Evolutionary conservation across 2,113 vertebrate species (phyloP), one percentile per base, ranked within the genome.

Genomic region (Nerophis ophidion): DNA sequence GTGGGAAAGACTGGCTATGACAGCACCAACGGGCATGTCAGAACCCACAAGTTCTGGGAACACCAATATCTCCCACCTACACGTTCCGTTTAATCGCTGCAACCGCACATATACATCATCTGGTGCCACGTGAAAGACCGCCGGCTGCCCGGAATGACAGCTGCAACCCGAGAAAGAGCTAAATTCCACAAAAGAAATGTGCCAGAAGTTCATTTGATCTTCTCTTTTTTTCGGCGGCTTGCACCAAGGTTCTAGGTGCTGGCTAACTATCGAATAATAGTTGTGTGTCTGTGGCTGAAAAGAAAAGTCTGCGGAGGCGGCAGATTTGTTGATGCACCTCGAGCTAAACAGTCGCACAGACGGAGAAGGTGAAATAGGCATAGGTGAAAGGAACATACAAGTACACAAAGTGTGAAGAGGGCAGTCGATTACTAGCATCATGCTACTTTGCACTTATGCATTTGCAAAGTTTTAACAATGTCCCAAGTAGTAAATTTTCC

Each of bases 221-320:
- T 10, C 13, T 5, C 0, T 38, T 64, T 57, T 26, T 33, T 49
- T 26, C 26, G 26, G 61, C 47, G 70, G 47, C 56, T 84, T 55
- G 58, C 81, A 75, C 69, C 2, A 26, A 76, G 61, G 76, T 81
- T 77, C 72, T 74, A 15, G 14, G 55, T 53, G 62, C 53, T 57
- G 35, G 13, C 35, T 57, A 52, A 62, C 62, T 60, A 55, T 52
- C 57, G 9, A 72, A 75, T 67, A 86, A 85, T 74, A 74, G 72
- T 79, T 77, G 70, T 61, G 63, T 68, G 76, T 70, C 55, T 76
- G 70, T 51, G 61, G 51, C 71, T 81, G 51, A 76, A 70, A 68
- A 75, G 70, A 75, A 47, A 42, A 17, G 36, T 48, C 71, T 53
- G 71, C n/a, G 59, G 60, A 81, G 76, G 71, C n/a, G 56, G 68